Evolutionary conservation across 2,113 vertebrate species (phyloP), one percentile per base, ranked within the genome.

Genomic region (Myocastor coypus): DNA sequence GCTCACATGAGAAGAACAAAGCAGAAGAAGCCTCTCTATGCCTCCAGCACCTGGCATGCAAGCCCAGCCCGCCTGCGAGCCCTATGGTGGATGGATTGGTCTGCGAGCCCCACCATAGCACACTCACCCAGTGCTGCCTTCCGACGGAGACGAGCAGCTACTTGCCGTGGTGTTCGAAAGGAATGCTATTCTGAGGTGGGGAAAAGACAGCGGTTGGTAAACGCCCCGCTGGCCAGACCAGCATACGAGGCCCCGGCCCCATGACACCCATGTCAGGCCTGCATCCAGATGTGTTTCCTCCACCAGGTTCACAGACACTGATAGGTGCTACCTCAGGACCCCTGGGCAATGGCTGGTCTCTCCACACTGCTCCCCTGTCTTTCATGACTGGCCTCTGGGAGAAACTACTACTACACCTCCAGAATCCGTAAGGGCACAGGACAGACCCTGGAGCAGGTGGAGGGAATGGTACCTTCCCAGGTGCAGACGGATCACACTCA

Each of bases 151-250:
- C 98, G 99, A 98, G 99, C 98, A 98, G 99, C 99, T 99, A 99
- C 99, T 99, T 99, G 99, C 99, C 99, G 97, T 99, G 99, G 98
- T 99, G 99, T 98, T 99, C 99, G 98, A 99, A 99, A 98, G 99
- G 99, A 99, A 99, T 99, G 99, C 99, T 99, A 99, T 99, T 99
- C 99, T 99, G 99, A 99, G 98, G 98, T 96, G 98, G 98, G 98
- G 98, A 98, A 99, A 98, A 99, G 98, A 99, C 98, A 99, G 98
- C 98, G 97, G 98, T 98, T 98, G 98, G 98, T 98, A 98, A 98
- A 97, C 87, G 93, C 97, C 97, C 96, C 94, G 95, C 97, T 92
- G 97, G 84, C 96, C 86, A 92, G 19, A 94, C 50, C 69, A 80
- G 90, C 66, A 52, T 1, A 2, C 20, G 20, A 77, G 96, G 89